phyloP scores from a whole-genome alignment of 1,140 invertebrate species.

The Hydropsyche tenuis region DNA sequence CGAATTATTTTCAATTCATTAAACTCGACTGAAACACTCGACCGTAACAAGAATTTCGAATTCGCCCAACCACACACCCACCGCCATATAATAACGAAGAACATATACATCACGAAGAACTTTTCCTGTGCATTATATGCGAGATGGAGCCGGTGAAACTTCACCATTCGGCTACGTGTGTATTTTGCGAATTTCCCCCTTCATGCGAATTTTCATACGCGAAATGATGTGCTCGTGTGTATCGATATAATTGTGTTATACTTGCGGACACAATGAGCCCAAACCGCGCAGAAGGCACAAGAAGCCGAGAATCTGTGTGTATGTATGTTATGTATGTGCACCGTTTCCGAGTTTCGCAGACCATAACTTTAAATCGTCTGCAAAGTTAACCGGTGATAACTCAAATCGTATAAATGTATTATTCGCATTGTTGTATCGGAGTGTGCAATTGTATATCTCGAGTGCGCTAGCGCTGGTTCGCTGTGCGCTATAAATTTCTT shows the following conservation, averaged over 20 bases:
- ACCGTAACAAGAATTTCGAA: no score
- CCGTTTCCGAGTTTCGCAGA: not conserved
- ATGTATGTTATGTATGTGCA: not conserved
- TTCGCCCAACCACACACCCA: no score
- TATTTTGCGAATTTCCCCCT: no score
- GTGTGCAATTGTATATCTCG: not conserved
- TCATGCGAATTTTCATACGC: conserved; percentile 1
- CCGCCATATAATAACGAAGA: no score
- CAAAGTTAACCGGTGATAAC: conserved; percentile 46
- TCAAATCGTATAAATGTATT: conserved; percentile 48
- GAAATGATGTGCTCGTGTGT: not conserved
- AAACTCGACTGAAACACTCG: conserved; percentile 6
- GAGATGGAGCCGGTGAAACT: no score
- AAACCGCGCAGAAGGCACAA: not conserved
- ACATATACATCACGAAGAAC: no score
- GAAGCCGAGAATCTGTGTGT: not conserved
- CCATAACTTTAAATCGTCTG: conserved; percentile 49
- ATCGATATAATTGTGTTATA: not conserved
- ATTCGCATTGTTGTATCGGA: conserved; percentile 6
- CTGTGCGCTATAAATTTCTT: conserved; percentile 11
- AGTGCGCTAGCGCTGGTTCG: conserved; percentile 7
- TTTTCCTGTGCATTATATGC: no score
- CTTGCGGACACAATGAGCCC: not conserved
- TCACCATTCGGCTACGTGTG: no score
- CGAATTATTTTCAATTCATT: conserved; percentile 15